Evolutionary conservation across 2,888 invertebrate species (phyloP).

Genomic region (Ochropleura plecta): DNA sequence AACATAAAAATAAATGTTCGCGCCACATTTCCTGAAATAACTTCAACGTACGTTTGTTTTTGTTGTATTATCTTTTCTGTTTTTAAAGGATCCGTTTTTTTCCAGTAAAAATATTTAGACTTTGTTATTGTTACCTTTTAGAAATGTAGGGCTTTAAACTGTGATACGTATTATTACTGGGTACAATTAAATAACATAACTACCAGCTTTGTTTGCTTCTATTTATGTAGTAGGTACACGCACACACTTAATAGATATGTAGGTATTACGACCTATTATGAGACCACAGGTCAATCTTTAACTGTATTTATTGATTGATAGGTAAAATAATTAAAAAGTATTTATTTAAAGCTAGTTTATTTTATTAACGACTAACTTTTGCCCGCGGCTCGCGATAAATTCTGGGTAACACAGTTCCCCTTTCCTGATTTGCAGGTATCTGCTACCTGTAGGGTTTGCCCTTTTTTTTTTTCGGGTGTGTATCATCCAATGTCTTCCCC

Average conservation of each 20-base stretch:
- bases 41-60: slow-evolving; percentile 27
- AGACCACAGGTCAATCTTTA: not conserved
- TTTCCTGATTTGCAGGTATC: no score
- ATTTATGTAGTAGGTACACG: not conserved
- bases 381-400: no score
- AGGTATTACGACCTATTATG: not conserved
- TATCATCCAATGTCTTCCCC: no score
- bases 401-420: no score
- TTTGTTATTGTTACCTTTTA: not conserved
- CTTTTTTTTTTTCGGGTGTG: no score
- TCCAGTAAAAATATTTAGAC: not conserved
- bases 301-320: not conserved
- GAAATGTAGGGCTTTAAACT: not conserved
- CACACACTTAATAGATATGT: not conserved
- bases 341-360: not conserved
- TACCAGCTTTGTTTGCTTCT: not conserved
- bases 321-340: not conserved
- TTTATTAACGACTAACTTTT: no score
- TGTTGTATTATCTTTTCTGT: not conserved
- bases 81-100: not conserved
- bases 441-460: no score
- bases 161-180: not conserved
- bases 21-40: slow-evolving; percentile 30
- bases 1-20: slow-evolving; percentile 13
- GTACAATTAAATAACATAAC: not conserved